These are phyloP conservation scores for Plestiodon gilberti DNA, from an alignment of 2,113 vertebrate genomes.

Conservation along the genomic window DNA sequence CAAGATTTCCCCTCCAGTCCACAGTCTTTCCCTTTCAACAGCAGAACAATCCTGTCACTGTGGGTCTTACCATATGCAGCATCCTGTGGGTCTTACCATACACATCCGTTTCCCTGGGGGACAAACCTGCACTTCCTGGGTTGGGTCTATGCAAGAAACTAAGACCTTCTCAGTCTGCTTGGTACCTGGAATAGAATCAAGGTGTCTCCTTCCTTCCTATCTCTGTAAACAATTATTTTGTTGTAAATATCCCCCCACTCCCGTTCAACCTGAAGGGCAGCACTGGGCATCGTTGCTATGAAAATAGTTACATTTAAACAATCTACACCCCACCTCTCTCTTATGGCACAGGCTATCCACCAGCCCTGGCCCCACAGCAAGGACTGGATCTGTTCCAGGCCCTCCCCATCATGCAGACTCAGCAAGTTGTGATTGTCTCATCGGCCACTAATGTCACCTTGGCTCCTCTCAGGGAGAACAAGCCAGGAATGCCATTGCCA, in stretches of 20 bases:
- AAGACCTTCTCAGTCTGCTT: background rate
- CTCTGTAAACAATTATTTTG: background rate
- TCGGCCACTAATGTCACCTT: constrained; percentile 68
- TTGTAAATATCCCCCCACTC: background rate
- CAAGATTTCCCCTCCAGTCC: background rate
- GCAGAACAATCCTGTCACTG: no score
- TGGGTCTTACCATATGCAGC: no score
- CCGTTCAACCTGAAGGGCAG: background rate
- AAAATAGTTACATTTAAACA: background rate
- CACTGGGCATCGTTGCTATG: background rate
- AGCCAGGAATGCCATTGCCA: background rate
- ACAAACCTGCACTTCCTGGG: background rate
- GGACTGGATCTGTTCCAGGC: background rate
- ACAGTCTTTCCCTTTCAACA: background rate
- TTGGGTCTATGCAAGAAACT: background rate
- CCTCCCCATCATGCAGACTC: background rate
- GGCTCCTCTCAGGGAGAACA: constrained; percentile 41
- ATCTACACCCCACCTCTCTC: background rate
- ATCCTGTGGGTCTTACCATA: background rate
- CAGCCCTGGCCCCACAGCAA: background rate
- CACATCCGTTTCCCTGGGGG: background rate
- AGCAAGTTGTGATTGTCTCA: constrained; percentile 5
- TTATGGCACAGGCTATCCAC: background rate
- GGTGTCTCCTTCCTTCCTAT: background rate
- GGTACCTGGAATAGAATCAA: background rate